Base-by-base conservation (phyloP, 2,888 invertebrate species). In the Deilephila porcellus region DNA sequence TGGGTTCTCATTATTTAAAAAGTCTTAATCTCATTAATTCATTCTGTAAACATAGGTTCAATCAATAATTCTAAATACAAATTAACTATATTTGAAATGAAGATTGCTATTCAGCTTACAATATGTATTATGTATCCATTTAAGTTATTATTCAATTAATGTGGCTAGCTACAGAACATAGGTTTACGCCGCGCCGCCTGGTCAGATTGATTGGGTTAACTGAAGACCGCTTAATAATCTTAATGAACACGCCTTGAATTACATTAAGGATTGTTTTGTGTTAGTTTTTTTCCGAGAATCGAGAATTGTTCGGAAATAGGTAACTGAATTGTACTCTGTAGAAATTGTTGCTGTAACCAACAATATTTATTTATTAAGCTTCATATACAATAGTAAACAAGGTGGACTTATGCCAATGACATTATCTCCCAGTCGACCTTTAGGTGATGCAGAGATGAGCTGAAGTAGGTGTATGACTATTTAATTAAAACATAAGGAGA, bases 201-300 rank as follows among this genome's bases (percentile, higher is more conserved):
- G 45, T 25, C 67, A 52, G 52, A 67, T 52, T 52, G 67, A 67
- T 67, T 67, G 45, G 67, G 52, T 67, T 67, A 52, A 52, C 45
- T 52, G 52, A 67, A 52, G 52, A 52, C 45, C 45, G 67, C 67
- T 67, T 52, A 67, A 67, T 67, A 52, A 52, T 52, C 6, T 45
- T 67, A 52, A 67, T 67, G 52, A 52, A 52, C 52, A 67, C 52
- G 67, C 20, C 64, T 64, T 67, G 25, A 52, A 67, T 45, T 52
- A 14, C 11, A 67, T 67, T 52, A 52, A 17, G 52, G 56, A 45
- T 67, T 52, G 52, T 67, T 67, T 52, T 25, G 67, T 45, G 45
- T 52, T 45, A 56, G 11, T 20, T 52, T 45, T 25, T 62, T 67
- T 25, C 67, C 3, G 14, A 67, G 25, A 25, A 52, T 52, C 25